Percentiles rank a stretch among this genome's conserved stretches.
phyloP scores from a whole-genome alignment of 2,888 invertebrate species.

The Pseudococcus viburni region DNA sequence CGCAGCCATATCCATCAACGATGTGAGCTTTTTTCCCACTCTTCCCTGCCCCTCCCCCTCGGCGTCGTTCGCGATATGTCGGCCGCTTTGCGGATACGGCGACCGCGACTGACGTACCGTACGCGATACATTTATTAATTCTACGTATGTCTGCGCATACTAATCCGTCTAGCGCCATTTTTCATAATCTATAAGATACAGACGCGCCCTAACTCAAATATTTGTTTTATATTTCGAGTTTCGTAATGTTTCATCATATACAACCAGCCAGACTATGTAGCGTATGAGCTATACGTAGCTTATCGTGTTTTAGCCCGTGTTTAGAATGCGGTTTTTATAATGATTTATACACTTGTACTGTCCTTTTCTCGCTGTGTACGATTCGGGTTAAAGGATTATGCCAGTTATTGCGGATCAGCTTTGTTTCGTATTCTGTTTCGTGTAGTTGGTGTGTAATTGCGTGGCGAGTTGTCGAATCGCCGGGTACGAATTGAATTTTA shows the following conservation, averaged over 20 bases:
- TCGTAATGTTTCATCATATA: conserved; percentile 47
- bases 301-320: conserved; percentile 9
- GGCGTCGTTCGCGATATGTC: neutral
- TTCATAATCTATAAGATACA: conserved; percentile 65
- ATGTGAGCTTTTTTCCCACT: neutral
- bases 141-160: conserved; percentile 63
- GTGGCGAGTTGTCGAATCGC: no score
- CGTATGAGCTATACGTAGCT: neutral
- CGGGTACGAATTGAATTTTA: no score
- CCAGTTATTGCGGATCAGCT: no score
- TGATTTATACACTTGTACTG: conserved; percentile 9
- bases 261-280: neutral
- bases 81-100: neutral
- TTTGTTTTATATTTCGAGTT: conserved; percentile 64
- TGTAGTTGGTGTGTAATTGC: no score
- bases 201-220: conserved; percentile 63
- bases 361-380: neutral
- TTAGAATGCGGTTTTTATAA: conserved; percentile 6
- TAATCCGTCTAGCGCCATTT: conserved; percentile 65
- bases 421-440: no score
- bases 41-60: no score
- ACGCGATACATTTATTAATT: conserved; percentile 41
- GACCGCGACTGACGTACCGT: neutral
- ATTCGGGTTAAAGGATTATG: neutral
- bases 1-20: neutral